phyloP scores from a whole-genome alignment of 2,888 invertebrate species.

The Gerris lacustris region DNA sequence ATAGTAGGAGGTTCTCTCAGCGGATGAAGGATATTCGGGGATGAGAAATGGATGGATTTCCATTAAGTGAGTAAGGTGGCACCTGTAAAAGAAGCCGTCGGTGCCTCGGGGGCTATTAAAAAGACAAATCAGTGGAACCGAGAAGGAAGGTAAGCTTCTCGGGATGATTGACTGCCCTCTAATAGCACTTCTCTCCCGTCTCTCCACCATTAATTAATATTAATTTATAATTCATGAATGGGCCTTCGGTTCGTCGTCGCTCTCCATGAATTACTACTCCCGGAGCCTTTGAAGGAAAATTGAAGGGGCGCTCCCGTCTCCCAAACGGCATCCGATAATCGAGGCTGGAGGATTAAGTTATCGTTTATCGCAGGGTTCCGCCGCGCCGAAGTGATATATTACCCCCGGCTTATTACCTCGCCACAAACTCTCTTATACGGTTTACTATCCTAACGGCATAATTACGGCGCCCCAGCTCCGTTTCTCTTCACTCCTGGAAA shows the following conservation, averaged over 20 bases:
- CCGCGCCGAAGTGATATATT: background rate
- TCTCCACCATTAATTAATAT: background rate
- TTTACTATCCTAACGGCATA: background rate
- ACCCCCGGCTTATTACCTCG: background rate
- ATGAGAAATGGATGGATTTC: no score
- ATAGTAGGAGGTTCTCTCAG: no score
- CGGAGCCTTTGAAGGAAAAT: background rate
- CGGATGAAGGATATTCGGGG: no score
- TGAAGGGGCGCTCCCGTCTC: background rate
- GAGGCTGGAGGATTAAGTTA: background rate
- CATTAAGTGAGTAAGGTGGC: background rate
- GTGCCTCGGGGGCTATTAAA: background rate
- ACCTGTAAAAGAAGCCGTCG: background rate
- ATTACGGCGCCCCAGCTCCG: background rate
- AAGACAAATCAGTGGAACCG: background rate
- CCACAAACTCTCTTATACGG: background rate
- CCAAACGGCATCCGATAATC: background rate
- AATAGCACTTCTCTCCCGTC: background rate
- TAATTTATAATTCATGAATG: conserved; percentile 5
- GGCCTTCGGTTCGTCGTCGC: background rate
- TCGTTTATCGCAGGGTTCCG: background rate
- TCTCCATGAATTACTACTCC: background rate
- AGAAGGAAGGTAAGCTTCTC: background rate
- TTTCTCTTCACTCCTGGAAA: no score
- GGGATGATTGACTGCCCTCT: conserved; percentile 1